Evolutionary conservation across 2,797 vertebrate species (phyloP), one percentile per base, ranked within the genome.

Genomic region (Petrocephalus schoutedeni): DNA sequence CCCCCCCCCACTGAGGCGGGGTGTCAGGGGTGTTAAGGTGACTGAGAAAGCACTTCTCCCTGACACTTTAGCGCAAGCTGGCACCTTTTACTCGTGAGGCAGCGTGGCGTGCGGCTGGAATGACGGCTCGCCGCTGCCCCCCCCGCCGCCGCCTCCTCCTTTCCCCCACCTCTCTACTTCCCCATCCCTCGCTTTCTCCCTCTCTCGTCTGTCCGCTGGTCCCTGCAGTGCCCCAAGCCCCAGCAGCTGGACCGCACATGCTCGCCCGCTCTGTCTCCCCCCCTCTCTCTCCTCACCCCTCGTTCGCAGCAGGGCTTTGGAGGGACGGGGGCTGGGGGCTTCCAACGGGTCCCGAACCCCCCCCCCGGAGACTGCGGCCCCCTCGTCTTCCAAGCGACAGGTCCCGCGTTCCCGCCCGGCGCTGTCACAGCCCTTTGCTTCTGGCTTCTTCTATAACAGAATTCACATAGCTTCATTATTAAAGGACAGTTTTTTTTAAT

Each of bases 211-310:
- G 91, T 92, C 89, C 92, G 87, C 87, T 89, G 89, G 87, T 89
- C 82, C 51, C 10, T 14, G 36, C 92, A 41, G 36, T 88, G 74
- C 86, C 89, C 86, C 90, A 86, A 92, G 93, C 92, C 89, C 88
- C 89, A 90, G 90, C 94, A 94, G 92, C 93, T 95, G 94, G 92
- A 90, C 84, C 90, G 91, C 94, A 95, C 92, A 95, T 95, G 94
- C 94, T 88, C n/a, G 87, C 90, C 89, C 53, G 89, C 5, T 41
- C 87, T 64, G 57, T 83, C 80, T 86, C 86, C 45, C 64, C 57
- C 8, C 67, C 10, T 57, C 41, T 88, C 23, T 41, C 64, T 88
- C 53, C 86, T 86, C 89, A 41, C 89, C 8, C 89, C 41, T 49
- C 19, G 7, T 45, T 82, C 74, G 21, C 16, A 36, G 12, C 74